Evolutionary conservation across 2,888 invertebrate genomes (phyloP).

Genomic region (Drosophila formosana): DNA sequence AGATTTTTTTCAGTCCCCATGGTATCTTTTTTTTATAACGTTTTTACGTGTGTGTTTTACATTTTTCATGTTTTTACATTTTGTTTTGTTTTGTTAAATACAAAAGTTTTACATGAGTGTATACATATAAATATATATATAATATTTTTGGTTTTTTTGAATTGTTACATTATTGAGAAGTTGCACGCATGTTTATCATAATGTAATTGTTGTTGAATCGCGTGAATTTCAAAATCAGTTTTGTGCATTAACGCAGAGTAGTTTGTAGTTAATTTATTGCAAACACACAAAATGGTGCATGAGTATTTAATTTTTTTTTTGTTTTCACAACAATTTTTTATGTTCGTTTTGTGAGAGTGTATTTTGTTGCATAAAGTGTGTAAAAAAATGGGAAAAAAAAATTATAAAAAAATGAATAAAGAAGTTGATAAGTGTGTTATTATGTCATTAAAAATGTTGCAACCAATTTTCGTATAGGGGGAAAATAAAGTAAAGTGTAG

Average conservation of each 20-base stretch:
- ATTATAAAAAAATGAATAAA: conserved; percentile 28
- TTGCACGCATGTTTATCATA: conserved; percentile 14
- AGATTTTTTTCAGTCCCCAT: conserved; percentile 86
- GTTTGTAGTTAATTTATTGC: conserved; percentile 14
- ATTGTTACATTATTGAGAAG: conserved; percentile 22
- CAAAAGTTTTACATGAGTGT: conserved; percentile 32
- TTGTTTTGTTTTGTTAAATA: conserved; percentile 31
- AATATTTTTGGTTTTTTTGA: conserved; percentile 7
- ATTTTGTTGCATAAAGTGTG: conserved; percentile 17
- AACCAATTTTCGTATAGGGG: conserved; percentile 24
- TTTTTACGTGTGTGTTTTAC: conserved; percentile 33
- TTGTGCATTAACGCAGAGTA: conserved; percentile 17
- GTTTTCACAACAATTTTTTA: conserved; percentile 1
- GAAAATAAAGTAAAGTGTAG: conserved; percentile 3
- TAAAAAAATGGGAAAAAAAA: conserved; percentile 27
- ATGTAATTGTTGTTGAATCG: conserved; percentile 20
- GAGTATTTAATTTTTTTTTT: background rate
- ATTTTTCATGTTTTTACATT: conserved; percentile 45
- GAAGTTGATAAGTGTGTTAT: conserved; percentile 4
- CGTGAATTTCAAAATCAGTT: conserved; percentile 26
- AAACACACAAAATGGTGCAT: conserved; percentile 32
- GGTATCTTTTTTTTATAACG: conserved; percentile 81
- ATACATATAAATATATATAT: conserved; percentile 14
- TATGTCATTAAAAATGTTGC: conserved; percentile 7
- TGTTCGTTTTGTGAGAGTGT: conserved; percentile 14